A percentile compares a stretch with the other conserved stretches of the same genome.
phyloP scores from a whole-genome alignment of 2,888 invertebrate genomes.

The Ichneumon xanthorius region DNA sequence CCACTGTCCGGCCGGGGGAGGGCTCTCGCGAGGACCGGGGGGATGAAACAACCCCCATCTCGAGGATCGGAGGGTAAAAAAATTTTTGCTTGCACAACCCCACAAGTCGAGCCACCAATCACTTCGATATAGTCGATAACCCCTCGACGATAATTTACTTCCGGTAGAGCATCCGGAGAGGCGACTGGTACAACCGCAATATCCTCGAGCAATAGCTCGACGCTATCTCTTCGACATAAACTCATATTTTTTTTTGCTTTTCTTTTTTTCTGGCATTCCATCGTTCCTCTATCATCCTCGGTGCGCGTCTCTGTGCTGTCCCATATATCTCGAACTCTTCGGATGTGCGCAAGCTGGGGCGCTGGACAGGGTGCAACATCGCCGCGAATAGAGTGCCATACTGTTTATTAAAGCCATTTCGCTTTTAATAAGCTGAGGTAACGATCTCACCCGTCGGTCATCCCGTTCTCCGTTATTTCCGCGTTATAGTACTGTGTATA shows the following conservation, averaged over 20 bases:
- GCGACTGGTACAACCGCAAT: conserved; percentile 31
- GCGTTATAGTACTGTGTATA: conserved; percentile 31
- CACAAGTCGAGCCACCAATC: conserved; percentile 67
- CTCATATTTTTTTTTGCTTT: conserved; percentile 48
- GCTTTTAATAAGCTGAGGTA: conserved; percentile 81
- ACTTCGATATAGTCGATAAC: conserved; percentile 69
- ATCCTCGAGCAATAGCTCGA: conserved; percentile 1
- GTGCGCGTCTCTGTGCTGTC: too few relatives aligned
- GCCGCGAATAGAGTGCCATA: conserved; percentile 32
- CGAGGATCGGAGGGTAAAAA: conserved; percentile 38
- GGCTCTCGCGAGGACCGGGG: conserved; percentile 34
- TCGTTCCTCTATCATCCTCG: neutral
- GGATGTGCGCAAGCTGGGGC: conserved; percentile 1
- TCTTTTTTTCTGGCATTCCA: conserved; percentile 22
- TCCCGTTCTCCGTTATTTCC: conserved; percentile 49
- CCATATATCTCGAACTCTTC: too few relatives aligned
- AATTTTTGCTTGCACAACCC: conserved; percentile 26
- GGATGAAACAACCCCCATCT: conserved; percentile 46
- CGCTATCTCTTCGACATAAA: conserved; percentile 54
- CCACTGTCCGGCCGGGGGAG: conserved; percentile 55
- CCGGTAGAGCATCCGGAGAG: conserved; percentile 41
- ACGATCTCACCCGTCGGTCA: conserved; percentile 59
- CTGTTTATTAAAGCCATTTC: conserved; percentile 81
- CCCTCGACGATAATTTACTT: conserved; percentile 68
- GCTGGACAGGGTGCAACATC: conserved; percentile 14